These are phyloP conservation scores for Athetis lepigone DNA, from an alignment of 2,888 invertebrate species.

Conservation along the genomic window DNA sequence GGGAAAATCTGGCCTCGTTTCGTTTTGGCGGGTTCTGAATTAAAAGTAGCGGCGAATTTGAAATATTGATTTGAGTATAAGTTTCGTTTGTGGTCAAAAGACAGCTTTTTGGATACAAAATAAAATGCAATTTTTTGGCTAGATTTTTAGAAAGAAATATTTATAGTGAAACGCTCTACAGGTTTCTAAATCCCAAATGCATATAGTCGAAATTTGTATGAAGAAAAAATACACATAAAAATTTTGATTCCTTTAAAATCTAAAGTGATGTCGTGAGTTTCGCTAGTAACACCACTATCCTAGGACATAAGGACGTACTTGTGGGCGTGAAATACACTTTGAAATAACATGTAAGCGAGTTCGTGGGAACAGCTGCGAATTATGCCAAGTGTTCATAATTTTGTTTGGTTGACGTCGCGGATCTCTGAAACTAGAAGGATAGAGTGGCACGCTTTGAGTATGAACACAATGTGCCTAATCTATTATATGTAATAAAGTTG, in stretches of 20 bases:
- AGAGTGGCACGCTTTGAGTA: background rate
- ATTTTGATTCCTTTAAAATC: background rate
- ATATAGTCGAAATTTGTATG: too few species aligned
- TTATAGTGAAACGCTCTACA: too few species aligned
- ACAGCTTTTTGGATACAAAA: background rate
- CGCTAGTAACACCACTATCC: conserved; percentile 45
- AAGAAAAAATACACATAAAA: too few species aligned
- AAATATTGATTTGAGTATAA: background rate
- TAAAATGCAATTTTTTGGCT: too few species aligned
- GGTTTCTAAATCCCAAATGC: too few species aligned
- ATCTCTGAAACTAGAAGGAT: conserved; percentile 12
- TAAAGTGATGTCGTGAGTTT: conserved; percentile 38
- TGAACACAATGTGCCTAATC: conserved; percentile 20
- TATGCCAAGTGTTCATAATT: conserved; percentile 65
- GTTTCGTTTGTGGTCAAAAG: background rate
- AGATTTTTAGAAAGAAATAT: too few species aligned
- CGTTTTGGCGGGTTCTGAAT: too few species aligned
- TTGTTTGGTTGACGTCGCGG: conserved; percentile 50
- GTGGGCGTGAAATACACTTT: conserved; percentile 66
- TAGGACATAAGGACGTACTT: conserved; percentile 57
- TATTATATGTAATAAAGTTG: background rate
- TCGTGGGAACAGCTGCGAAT: conserved; percentile 69
- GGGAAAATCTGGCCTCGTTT: background rate
- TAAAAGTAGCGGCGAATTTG: background rate
- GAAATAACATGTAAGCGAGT: conserved; percentile 68